Evolutionary conservation across 2,113 vertebrate genomes (phyloP), one percentile per base, ranked within the genome.

Genomic region (Melanerpes formicivorus): DNA sequence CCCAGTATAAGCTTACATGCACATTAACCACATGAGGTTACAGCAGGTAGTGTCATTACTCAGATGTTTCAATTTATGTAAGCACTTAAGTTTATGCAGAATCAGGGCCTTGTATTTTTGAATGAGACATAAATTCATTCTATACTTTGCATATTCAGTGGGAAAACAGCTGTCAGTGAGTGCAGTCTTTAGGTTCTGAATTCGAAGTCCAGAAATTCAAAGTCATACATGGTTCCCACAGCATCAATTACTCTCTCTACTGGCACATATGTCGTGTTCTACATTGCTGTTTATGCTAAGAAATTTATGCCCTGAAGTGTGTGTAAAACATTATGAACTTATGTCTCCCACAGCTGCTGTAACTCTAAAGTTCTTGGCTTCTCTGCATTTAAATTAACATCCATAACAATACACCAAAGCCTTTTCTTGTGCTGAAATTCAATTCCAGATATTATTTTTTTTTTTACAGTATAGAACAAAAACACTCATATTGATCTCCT

Each of bases 151-250:
- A 72, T 44, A 91, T 30, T 80, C 70, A 93, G 55, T 52, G 82
- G 85, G 70, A 88, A 90, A 91, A 70, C 58, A 93, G 74, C 66
- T 84, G 85, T 64, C 58, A 86, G 23, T n/a, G 58, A 94, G 25
- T 56, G 54, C 58, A 93, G 48, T 48, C 60, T 78, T 95, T 59
- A 78, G 69, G 86, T 80, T 95, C 72, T 84, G 73, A 91, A 92
- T 87, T 88, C 90, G 19, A 85, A 84, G 86, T 42, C 86, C 87
- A 92, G 76, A 97, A 96, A 96, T 92, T 92, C 77, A 70, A 94
- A 95, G 85, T 95, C 87, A 95, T 85, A 59, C n/a, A 7, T 32
- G 63, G 56, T 65, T 95, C 91, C 84, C 90, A 91, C 48, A 94
- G 90, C 84, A 85, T 80, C 66, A 88, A 90, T 84, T 91, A 87